Evolutionary conservation across 2,888 invertebrate species (phyloP), one percentile per base, ranked within the genome.

Genomic region (Coenonympha arcania): DNA sequence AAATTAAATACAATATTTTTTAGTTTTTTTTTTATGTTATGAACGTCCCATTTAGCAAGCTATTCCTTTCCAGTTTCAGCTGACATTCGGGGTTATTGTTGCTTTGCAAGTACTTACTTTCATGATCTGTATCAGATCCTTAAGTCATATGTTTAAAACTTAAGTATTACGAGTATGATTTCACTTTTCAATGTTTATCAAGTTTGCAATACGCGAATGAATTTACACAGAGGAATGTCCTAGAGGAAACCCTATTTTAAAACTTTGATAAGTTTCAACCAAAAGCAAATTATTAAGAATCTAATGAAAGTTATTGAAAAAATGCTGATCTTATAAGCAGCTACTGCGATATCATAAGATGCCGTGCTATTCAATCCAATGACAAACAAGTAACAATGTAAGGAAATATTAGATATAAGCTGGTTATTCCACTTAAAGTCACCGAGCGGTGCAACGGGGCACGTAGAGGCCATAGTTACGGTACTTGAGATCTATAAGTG

Each of bases 401-500:
- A 64, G 68, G 67, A 67, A 71, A 63, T 60, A 58, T 61, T 62
- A 65, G 62, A 63, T 53, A 59, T 52, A 60, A 66, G 64, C 68
- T 61, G 64, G 64, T 67, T 64, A 59, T 62, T 57, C 62, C 52
- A 59, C 59, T 61, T 59, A 45, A 36, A 59, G 57, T 54, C 57
- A 50, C 54, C 51, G 54, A 53, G 53, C 57, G 54, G 51, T 54
- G 58, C 52, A 57, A 51, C 57, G 40, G 48, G 54, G 61, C 65
- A 66, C 68, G 68, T 66, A 65, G 64, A 71, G 71, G 66, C 70
- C 71, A 70, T 66, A 60, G 62, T 73, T 73, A 76, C 76, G 76
- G 79, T 78, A 79, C 73, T 69, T 62, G 57, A 66, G 65, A 66
- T 70, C 65, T 73, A 34, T 33, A 45, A 50, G 42, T 45, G 37